phyloP scores from a whole-genome alignment of 2,797 vertebrate genomes.

The Pyrocephalus nanus region DNA sequence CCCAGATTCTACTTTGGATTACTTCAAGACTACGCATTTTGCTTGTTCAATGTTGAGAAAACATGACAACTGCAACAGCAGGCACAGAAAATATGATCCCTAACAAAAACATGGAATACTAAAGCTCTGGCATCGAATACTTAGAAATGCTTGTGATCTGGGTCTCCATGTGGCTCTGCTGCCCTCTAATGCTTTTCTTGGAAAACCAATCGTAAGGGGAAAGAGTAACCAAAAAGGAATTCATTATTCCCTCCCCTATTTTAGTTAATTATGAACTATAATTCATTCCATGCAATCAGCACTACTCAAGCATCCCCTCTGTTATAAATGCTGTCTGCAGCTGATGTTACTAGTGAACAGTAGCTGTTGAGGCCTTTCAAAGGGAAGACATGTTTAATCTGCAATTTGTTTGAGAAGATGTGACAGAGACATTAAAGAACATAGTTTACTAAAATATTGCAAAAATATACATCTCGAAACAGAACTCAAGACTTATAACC shows the following conservation, averaged over 20 bases:
- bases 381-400: background rate
- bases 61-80: background rate
- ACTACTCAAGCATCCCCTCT: background rate
- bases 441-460: background rate
- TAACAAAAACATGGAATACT: background rate
- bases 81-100: background rate
- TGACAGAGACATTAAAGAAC: background rate
- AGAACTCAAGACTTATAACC: background rate
- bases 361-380: background rate
- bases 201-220: background rate
- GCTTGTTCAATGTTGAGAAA: background rate
- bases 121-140: background rate
- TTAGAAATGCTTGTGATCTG: background rate
- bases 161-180: constrained; percentile 4
- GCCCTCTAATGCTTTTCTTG: constrained; percentile 45
- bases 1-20: background rate
- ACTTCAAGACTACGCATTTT: background rate
- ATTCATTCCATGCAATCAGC: background rate
- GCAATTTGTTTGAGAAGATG: background rate
- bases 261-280: background rate
- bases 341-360: background rate
- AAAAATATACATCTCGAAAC: background rate
- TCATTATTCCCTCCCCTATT: background rate
- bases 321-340: background rate
- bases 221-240: background rate